phyloP scores from a whole-genome alignment of 1,140 invertebrate genomes.

The Leptopilina clavipes region DNA sequence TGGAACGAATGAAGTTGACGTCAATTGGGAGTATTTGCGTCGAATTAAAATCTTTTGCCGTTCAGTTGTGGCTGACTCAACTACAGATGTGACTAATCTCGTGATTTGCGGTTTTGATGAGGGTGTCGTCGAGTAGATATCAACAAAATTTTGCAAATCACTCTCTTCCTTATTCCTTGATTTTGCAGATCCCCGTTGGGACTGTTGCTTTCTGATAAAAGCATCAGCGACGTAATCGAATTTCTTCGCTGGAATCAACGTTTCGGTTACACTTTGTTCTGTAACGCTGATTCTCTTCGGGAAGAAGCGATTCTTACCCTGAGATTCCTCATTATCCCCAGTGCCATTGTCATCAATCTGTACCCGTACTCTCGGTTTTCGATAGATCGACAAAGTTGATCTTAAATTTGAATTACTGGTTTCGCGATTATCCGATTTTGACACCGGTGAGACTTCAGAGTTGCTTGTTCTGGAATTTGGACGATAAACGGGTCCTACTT shows the following conservation, averaged over 20 bases:
- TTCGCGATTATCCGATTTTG: slow-evolving; percentile 48
- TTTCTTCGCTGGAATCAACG: slow-evolving; percentile 68
- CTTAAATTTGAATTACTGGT: slow-evolving; percentile 24
- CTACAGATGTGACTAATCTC: slow-evolving; percentile 72
- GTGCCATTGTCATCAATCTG: slow-evolving; percentile 43
- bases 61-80: slow-evolving; percentile 73
- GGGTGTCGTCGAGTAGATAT: slow-evolving; percentile 54
- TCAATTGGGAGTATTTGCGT: slow-evolving; percentile 70
- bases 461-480: slow-evolving; percentile 15
- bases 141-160: slow-evolving; percentile 50
- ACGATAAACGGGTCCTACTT: slow-evolving; percentile 27
- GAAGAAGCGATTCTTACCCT: slow-evolving; percentile 59
- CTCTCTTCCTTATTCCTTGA: slow-evolving; percentile 37
- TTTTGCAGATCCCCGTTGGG: slow-evolving; percentile 55
- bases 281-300: slow-evolving; percentile 59
- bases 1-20: slow-evolving; percentile 64
- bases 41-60: slow-evolving; percentile 72
- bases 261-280: slow-evolving; percentile 63
- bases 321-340: slow-evolving; percentile 40
- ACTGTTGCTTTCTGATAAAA: slow-evolving; percentile 64
- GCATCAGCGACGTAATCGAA: slow-evolving; percentile 71
- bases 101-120: slow-evolving; percentile 67
- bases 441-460: slow-evolving; percentile 40
- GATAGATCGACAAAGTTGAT: slow-evolving; percentile 39
- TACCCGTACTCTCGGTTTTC: slow-evolving; percentile 60